Evolutionary conservation across 2,888 invertebrate species (phyloP), one percentile per base, ranked within the genome.

Genomic region (Erebia ligea): DNA sequence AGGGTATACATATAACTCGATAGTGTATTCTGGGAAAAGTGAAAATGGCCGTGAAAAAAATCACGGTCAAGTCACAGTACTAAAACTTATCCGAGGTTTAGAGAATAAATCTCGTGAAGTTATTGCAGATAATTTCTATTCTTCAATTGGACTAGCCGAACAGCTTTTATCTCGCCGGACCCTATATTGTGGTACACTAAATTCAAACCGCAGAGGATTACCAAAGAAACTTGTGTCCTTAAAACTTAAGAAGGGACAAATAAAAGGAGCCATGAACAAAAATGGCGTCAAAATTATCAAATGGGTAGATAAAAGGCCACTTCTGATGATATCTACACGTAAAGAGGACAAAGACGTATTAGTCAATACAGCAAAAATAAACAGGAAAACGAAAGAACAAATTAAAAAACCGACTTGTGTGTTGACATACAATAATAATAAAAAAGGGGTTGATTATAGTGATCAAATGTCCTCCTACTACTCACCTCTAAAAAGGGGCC

Each of bases 61-160:
- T 50, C 50, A 50, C 15, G 15, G 50, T 50, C 2, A 50, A 50
- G 50, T 3, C 15, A 50, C 50, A 4, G 50, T 50, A 50, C 15
- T 50, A 11, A 50, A 50, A 50, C 50, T 50, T 4, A 50, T 50
- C 9, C 50, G 9, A 50, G 50, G 50, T 1, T 11, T 50, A 11
- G 50, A 50, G 1, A 5, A 50, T 11, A 50, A 50, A 13, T 50
- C 6, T 3, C 50, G 50, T 50, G 50, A 6, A 50, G 50, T 50
- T 6, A 50, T 50, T 50, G 50, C 76, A 56, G 82, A 81, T 67
- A 81, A 82, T 76, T 81, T 76, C 68, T 83, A 82, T 66, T 73
- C 77, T 65, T 79, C 79, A 56, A 21, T 80, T 64, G 76, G 66
- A 61, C 71, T 81, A 48, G 79, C 78, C 2, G 61, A 76, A 59